A percentile compares a stretch with the other conserved stretches of the same genome.
Conservation (phyloP, 2,113 vertebrate genomes). For the Myocastor coypus region DNA sequence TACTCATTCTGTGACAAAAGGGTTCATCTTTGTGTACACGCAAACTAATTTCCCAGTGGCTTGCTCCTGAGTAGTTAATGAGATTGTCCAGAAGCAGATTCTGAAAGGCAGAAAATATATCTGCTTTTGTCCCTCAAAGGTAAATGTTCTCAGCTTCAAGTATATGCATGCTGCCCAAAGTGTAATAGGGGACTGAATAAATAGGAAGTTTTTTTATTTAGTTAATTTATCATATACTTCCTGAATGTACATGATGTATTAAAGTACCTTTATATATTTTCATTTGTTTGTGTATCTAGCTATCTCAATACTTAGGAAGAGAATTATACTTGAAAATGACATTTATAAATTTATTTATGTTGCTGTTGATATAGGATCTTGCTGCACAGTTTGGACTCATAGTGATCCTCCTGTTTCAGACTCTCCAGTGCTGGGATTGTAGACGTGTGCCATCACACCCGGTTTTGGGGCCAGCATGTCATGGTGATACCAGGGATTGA, state of each 20-base stretch:
- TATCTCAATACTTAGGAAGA: background rate
- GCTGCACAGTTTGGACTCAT: too few species aligned
- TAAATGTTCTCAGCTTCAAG: background rate
- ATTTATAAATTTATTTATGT: background rate
- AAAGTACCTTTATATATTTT: slow-evolving; percentile 1
- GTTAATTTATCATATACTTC: background rate
- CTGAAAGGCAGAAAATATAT: background rate
- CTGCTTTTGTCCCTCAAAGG: background rate
- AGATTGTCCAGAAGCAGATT: background rate
- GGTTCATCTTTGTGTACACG: too few species aligned
- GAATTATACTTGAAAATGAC: background rate
- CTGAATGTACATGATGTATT: background rate
- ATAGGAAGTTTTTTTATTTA: background rate
- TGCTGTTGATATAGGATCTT: too few species aligned
- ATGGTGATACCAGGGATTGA: too few species aligned
- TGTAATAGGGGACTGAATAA: background rate
- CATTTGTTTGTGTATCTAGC: background rate
- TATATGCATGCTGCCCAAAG: background rate
- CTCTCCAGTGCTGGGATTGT: too few species aligned
- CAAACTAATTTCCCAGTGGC: background rate
- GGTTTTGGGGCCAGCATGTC: too few species aligned
- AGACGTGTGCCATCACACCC: too few species aligned
- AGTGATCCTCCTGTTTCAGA: too few species aligned
- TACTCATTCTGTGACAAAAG: background rate
- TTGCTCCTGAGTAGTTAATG: background rate